Percentiles rank a stretch among this genome's conserved stretches.
phyloP scores from a whole-genome alignment of 2,888 invertebrate species.

The Thalpophila matura region DNA sequence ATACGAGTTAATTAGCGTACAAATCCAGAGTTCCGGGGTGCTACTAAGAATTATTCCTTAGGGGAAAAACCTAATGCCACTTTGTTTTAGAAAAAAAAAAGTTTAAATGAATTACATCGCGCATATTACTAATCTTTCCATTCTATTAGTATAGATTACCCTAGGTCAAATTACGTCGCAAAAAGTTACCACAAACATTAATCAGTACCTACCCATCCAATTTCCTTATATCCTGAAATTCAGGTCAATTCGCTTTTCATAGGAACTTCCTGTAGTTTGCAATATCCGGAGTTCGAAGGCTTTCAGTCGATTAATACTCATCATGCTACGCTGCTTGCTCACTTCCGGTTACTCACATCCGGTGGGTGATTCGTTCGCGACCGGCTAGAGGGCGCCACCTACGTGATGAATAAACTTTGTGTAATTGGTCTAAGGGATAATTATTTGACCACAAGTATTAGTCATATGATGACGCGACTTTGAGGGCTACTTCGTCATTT shows the following conservation, averaged over 20 bases:
- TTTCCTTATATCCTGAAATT: slow-evolving; percentile 74
- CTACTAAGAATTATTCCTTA: too few species aligned
- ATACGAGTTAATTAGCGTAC: too few species aligned
- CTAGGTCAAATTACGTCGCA: slow-evolving; percentile 6
- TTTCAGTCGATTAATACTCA: slow-evolving; percentile 83
- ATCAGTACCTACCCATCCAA: slow-evolving; percentile 62
- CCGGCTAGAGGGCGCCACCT: slow-evolving; percentile 38
- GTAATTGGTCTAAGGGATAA: slow-evolving; percentile 22
- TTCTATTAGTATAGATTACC: not conserved
- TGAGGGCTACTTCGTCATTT: slow-evolving; percentile 3
- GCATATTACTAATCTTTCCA: too few species aligned
- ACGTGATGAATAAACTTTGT: slow-evolving; percentile 38
- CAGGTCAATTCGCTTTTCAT: slow-evolving; percentile 69
- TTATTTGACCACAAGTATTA: slow-evolving; percentile 22
- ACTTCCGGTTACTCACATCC: slow-evolving; percentile 66
- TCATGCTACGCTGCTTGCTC: slow-evolving; percentile 69
- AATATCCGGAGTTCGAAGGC: slow-evolving; percentile 83
- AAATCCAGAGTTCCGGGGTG: too few species aligned
- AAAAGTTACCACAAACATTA: slow-evolving; percentile 49
- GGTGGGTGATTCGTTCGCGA: slow-evolving; percentile 43
- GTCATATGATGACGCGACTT: slow-evolving; percentile 24
- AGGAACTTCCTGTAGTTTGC: slow-evolving; percentile 71
- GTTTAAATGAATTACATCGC: too few species aligned
- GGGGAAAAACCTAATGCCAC: too few species aligned
- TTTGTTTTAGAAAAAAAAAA: too few species aligned